phyloP scores from a whole-genome alignment of 1,140 invertebrate genomes.

The Apis mellifera region DNA sequence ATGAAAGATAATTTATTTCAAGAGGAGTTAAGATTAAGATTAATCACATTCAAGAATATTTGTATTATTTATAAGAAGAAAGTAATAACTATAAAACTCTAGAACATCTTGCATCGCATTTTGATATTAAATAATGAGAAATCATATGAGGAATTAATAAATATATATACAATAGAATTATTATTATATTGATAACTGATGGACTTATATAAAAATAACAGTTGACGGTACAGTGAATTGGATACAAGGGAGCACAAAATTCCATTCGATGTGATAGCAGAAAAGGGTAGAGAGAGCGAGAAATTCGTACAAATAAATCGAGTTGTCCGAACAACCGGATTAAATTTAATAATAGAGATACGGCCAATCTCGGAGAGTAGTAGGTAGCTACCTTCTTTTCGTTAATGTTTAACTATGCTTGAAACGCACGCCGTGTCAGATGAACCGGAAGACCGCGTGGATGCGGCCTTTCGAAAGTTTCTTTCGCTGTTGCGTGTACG shows the following conservation, averaged over 20 bases:
- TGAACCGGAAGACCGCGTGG: constrained; percentile 31
- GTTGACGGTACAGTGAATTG: background rate
- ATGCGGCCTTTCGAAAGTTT: constrained; percentile 29
- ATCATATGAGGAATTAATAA: too few species aligned
- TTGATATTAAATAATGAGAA: too few species aligned
- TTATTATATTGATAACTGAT: background rate
- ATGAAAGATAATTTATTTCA: too few species aligned
- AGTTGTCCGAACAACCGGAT: constrained; percentile 57
- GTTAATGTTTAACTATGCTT: constrained; percentile 72
- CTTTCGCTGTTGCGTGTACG: constrained; percentile 29
- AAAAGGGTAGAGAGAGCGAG: background rate
- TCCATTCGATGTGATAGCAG: background rate
- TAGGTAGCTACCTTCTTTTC: constrained; percentile 34
- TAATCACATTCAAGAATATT: too few species aligned
- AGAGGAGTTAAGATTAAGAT: too few species aligned
- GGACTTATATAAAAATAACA: background rate
- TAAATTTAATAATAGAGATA: constrained; percentile 75
- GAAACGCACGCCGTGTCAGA: constrained; percentile 52
- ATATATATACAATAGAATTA: too few species aligned
- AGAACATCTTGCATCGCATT: too few species aligned
- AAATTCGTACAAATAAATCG: constrained; percentile 61
- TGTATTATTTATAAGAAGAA: too few species aligned
- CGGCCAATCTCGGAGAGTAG: constrained; percentile 72
- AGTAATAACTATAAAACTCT: too few species aligned
- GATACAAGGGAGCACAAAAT: background rate